phyloP scores from a whole-genome alignment of 1,140 invertebrate species.

The Lepidotrigona ventralis region DNA sequence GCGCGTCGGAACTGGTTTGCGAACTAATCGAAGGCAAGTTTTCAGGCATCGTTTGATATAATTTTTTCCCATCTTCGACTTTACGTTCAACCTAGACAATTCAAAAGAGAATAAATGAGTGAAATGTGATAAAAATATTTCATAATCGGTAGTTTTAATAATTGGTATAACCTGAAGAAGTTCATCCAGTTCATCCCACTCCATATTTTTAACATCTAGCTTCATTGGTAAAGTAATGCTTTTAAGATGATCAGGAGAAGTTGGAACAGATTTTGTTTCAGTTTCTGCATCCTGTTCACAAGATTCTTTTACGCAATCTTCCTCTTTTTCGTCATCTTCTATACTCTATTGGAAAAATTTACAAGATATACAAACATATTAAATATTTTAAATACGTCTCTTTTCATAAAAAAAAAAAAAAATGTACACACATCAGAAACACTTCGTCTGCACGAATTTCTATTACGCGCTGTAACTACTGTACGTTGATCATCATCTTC shows the following conservation, averaged over 20 bases:
- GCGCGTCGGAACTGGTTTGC: constrained; percentile 72
- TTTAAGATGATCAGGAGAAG: constrained; percentile 81
- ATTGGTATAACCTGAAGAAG: constrained; percentile 81
- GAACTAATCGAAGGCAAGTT: constrained; percentile 82
- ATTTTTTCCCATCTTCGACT: constrained; percentile 83
- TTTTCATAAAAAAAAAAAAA: neutral
- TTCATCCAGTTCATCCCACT: constrained; percentile 88
- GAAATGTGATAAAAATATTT: neutral
- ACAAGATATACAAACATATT: neutral
- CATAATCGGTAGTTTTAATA: neutral
- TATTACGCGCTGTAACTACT: constrained; percentile 85
- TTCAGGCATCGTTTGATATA: constrained; percentile 88
- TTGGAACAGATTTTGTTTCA: constrained; percentile 72
- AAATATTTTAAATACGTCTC: neutral
- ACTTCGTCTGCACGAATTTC: constrained; percentile 84
- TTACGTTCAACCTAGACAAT: constrained; percentile 82
- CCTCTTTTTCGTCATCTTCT: constrained; percentile 69
- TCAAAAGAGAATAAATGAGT: neutral
- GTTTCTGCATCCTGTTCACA: constrained; percentile 66
- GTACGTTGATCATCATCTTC: constrained; percentile 92
- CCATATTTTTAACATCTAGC: constrained; percentile 83
- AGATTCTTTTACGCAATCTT: constrained; percentile 61
- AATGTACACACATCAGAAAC: constrained; percentile 69
- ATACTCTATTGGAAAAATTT: constrained; percentile 59
- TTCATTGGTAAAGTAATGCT: constrained; percentile 85